Percentiles rank a stretch among this genome's conserved stretches.
These are phyloP conservation scores for Mormyrus proboscirostris DNA, from an alignment of 2,797 vertebrate genomes.

Conservation along the genomic window DNA sequence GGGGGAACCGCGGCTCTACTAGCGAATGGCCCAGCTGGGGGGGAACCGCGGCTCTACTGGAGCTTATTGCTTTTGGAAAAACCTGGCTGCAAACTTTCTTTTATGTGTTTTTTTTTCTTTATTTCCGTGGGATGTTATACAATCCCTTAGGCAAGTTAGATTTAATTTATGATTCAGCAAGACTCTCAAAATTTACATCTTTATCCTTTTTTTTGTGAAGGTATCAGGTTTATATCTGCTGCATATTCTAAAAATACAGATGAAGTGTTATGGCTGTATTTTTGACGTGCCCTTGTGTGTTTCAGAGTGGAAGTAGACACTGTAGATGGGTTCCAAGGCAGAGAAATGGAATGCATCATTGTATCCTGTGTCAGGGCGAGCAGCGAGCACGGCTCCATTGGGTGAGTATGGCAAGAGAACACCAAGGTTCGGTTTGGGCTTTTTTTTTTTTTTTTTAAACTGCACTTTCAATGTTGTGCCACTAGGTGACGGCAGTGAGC, in stretches of 20 bases:
- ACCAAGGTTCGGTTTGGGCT: neutral
- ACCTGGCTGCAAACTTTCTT: neutral
- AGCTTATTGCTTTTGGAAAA: neutral
- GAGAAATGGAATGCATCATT: constrained; percentile 76
- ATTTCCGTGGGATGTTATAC: neutral
- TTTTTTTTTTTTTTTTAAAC: neutral
- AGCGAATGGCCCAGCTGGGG: neutral
- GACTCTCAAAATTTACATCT: neutral
- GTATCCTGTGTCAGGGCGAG: constrained; percentile 76
- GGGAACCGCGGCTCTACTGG: neutral
- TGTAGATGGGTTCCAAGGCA: constrained; percentile 76
- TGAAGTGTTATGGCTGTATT: neutral
- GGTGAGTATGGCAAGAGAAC: constrained; percentile 51
- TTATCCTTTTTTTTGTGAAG: neutral
- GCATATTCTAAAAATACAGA: constrained; percentile 1
- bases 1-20: too few relatives aligned
- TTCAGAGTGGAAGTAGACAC: constrained; percentile 72
- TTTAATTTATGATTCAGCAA: neutral
- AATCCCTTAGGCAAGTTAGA: neutral
- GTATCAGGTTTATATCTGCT: neutral
- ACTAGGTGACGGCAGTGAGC: constrained; percentile 9
- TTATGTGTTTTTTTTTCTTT: neutral
- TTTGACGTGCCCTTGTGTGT: neutral
- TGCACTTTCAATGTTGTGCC: neutral
- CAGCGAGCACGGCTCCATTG: constrained; percentile 60